A percentile compares a stretch with the other conserved stretches of the same genome.
Conservation (phyloP, 2,113 vertebrate genomes). For the Corythornis madagascariensis region DNA sequence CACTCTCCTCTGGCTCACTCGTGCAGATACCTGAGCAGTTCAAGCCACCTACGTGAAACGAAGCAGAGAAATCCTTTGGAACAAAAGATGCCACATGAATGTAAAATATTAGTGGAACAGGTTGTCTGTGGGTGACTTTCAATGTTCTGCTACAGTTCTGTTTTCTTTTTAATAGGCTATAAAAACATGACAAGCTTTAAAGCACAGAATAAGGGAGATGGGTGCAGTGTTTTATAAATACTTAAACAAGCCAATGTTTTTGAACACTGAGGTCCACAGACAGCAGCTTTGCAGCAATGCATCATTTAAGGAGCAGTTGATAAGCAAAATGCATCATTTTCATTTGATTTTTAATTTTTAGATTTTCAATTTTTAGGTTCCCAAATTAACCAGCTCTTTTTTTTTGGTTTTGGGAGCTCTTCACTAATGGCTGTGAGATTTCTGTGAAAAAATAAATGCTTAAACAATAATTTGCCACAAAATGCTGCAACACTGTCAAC, state of each 20-base stretch:
- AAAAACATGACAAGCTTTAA: neutral
- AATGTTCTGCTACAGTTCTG: neutral
- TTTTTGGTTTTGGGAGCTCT: neutral
- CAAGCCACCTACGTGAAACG: neutral
- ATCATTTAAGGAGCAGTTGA: neutral
- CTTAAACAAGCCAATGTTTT: neutral
- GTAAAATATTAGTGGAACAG: slow-evolving; percentile 18
- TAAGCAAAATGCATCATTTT: neutral
- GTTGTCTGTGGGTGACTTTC: slow-evolving; percentile 50
- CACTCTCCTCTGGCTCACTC: neutral
- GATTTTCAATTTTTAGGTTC: neutral
- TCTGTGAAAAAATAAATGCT: slow-evolving; percentile 21
- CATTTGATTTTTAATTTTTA: neutral
- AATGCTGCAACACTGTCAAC: slow-evolving; percentile 20
- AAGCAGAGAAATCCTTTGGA: neutral
- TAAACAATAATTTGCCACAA: neutral
- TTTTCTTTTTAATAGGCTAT: neutral
- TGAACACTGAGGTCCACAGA: neutral
- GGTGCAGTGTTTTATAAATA: neutral
- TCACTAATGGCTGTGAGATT: neutral
- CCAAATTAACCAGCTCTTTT: neutral
- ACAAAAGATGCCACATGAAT: neutral
- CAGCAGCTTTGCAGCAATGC: neutral
- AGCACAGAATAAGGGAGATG: neutral
- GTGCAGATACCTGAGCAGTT: neutral